Evolutionary conservation across 1,140 invertebrate species (phyloP), one percentile per base, ranked within the genome.

Genomic region (Zaprionus ornatus): DNA sequence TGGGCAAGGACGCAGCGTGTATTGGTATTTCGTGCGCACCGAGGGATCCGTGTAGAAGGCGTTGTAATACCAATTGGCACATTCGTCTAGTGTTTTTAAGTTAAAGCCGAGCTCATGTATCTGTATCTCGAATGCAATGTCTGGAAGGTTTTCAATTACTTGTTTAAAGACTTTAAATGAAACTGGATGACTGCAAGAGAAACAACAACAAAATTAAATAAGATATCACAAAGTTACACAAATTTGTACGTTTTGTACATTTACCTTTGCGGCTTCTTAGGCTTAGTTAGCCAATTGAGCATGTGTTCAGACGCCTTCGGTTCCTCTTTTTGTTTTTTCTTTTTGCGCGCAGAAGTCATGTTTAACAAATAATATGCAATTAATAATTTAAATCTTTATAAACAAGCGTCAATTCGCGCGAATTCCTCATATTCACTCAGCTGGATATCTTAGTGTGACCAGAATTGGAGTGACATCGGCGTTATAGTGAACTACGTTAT

Each of bases 81-180:
- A 77, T 21, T 77, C 63, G 13, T 77, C 74, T 25, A 77, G 19
- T 5, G 69, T 63, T 21, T 50, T 42, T 1, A 10, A 21, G 1
- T 6, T 1, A 17, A 7, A 13, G 7, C 5, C 56, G 17, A 48
- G 4, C 3, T 67, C 69, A 2, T 15, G 32, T 17, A 35, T 23
- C n/a, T 73, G 69, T 25, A 77, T 57, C 12, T 73, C 29, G 13
- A 73, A 74, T n/a, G 62, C 70, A 12, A 77, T 77, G 12, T 77
- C 74, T 9, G 69, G 57, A 1, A 77, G 63, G 29, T 77, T 77
- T 35, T 73, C 37, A 7, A 77, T 56, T 0, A 62, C 2, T 42
- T 42, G 66, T 5, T 15, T 40, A 25, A 77, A 77, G 7, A 32
- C 5, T 13, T 29, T 17, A n/a, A 62, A 74, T 9, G 74, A 21